Conservation (phyloP, 2,888 invertebrate genomes). For the Brenthis hecate region DNA sequence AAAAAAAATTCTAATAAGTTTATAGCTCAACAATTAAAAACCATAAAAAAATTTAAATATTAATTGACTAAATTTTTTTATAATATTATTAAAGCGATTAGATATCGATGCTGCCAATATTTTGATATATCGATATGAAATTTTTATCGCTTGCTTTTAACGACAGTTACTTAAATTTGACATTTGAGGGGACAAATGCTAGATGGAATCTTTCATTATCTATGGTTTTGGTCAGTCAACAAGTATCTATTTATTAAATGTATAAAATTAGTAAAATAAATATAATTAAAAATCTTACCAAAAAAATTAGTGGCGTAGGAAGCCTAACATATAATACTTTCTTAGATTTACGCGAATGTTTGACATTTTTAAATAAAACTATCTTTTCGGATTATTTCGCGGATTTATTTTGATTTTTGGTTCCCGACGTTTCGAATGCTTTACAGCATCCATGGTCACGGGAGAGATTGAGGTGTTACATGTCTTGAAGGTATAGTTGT, state of each 20-base stretch:
- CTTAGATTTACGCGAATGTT: no score
- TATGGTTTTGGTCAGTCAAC: conserved; percentile 44
- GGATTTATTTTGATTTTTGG: no score
- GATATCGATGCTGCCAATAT: not conserved
- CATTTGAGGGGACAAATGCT: conserved; percentile 61
- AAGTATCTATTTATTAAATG: not conserved
- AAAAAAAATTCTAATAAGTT: no score
- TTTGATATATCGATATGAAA: conserved; percentile 11
- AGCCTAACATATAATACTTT: no score
- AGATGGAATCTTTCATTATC: conserved; percentile 63
- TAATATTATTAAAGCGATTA: not conserved
- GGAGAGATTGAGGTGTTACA: no score
- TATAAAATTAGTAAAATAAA: not conserved
- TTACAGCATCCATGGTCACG: no score
- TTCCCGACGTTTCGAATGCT: no score
- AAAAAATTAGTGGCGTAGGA: no score
- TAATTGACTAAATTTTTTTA: not conserved
- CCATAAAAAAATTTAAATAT: not conserved
- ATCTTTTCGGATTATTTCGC: no score
- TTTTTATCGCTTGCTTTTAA: conserved; percentile 12
- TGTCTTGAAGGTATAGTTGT: no score
- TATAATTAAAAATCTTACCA: not conserved
- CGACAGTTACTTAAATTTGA: conserved; percentile 82
- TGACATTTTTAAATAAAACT: no score
- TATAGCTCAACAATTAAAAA: no score